A percentile compares a stretch with the other conserved stretches of the same genome.
Evolutionary conservation across 2,797 vertebrate species (phyloP).

Genomic region (Glossophaga mutica): DNA sequence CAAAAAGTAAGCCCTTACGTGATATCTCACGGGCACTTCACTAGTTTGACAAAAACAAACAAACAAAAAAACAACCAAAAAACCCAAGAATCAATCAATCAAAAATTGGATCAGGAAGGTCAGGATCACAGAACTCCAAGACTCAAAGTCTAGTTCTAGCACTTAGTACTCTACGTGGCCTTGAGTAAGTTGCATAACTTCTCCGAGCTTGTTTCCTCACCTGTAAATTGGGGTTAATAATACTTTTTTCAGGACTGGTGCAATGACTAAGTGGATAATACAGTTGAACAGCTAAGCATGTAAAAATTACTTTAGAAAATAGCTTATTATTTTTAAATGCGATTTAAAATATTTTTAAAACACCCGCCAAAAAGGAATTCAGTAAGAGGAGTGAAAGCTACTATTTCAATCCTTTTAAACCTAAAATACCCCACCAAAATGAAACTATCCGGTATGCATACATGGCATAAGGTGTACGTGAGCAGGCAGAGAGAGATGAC

Average conservation of each 20-base stretch:
- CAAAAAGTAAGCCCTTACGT: neutral
- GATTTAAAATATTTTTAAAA: conserved; percentile 21
- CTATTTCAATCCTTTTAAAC: neutral
- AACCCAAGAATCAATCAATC: neutral
- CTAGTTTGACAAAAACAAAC: neutral
- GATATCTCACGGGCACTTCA: conserved; percentile 1
- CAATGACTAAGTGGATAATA: neutral
- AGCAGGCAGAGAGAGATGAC: neutral
- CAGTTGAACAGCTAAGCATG: neutral
- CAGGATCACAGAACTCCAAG: neutral
- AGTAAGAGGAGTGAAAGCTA: neutral
- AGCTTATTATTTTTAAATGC: conserved; percentile 32
- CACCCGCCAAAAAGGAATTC: neutral
- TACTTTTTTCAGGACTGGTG: neutral
- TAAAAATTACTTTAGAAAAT: conserved; percentile 29
- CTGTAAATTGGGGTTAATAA: conserved; percentile 27
- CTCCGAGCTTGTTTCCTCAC: neutral
- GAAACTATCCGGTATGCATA: neutral
- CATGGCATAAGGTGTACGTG: neutral
- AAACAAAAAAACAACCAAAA: neutral
- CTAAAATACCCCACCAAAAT: conserved; percentile 40
- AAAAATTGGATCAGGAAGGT: neutral
- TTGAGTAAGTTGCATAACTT: neutral
- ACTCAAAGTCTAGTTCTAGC: neutral
- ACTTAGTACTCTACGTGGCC: neutral